Evolutionary conservation across 2,113 vertebrate species (phyloP), one percentile per base, ranked within the genome.

Genomic region (Pardalotus punctatus): DNA sequence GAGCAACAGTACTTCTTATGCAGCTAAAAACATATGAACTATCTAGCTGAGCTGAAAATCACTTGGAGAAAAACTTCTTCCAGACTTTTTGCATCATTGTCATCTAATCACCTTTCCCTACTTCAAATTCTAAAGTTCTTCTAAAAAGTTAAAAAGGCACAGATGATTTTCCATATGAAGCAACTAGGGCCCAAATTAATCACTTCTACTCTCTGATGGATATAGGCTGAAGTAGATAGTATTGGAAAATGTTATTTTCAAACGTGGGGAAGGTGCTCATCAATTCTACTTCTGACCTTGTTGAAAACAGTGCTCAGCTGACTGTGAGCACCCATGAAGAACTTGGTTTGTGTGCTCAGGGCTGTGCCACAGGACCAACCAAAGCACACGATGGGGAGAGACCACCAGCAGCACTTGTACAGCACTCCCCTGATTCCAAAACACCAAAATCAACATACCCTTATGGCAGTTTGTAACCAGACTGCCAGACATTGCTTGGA

Each of bases 321-420:
- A 56, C 21, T 25, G 1, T n/a, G n/a, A n/a, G n/a, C 43, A n/a
- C 4, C 21, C 53, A 25, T 1, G 28, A 83, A 21, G 18, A 89
- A n/a, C 10, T 8, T 12, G 3, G 36, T 1, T 1, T 5, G 12
- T 2, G 1, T 3, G 14, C 36, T 47, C 3, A 3, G 47, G 18
- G 21, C 18, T 42, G 22, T 36, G n/a, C 8, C 28, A 33, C 28
- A 33, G 15, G 31, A 60, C 5, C 6, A 69, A 45, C 45, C 10
- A 7, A 36, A 71, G 61, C 12, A 91, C 22, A 9, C 0, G 0
- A n/a, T 12, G 10, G 13, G 22, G 27, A 73, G 12, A 4, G 6
- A 58, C 25, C 40, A 85, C 24, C 56, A 38, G 56, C 14, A 7
- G 54, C 15, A 12, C 12, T 35, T 31, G 33, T 24, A 81, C 33